Evolutionary conservation across 2,797 vertebrate genomes (phyloP), one percentile per base, ranked within the genome.

Genomic region (Potorous gilbertii): DNA sequence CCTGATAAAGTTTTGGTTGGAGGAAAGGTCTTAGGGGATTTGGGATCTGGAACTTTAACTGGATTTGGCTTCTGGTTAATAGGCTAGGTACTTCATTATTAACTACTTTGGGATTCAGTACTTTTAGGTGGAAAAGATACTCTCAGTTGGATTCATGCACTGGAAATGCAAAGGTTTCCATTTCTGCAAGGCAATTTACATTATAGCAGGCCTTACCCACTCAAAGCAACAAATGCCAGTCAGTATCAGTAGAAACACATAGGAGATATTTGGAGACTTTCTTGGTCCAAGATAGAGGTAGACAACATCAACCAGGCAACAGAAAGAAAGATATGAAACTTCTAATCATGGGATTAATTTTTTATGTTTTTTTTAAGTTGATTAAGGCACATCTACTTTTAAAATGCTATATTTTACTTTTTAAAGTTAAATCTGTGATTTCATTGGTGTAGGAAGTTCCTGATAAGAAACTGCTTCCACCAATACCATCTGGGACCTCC

Each of bases 51-150:
- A 93, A 81, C 56, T 91, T 92, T 91, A 34, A 16, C 11, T 28
- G 28, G 9, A 50, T 91, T 87, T 93, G 90, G 66, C 28, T 59
- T 92, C 50, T 57, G 21, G 40, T 34, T 91, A 93, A 92, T 5
- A 66, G 5, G 1, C 92, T 96, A 90, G 29, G 91, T 54, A 31
- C 54, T 90, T 9, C 54, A 93, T n/a, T 12, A 9, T 50, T 55
- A n/a, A 59, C n/a, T 55, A 81, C n/a, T 81, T 81, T 9, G 24
- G 62, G 54, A 91, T 95, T 94, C 90, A 81, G 24, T 92, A 91
- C 24, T 87, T 87, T 87, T 50, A 46, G 40, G 40, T 50, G 0
- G 74, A 50, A 87, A 87, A 46, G 74, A 87, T 87, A 50, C 27
- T 87, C 74, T 81, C 18, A 11, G 21, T 27, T 50, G 74, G n/a